Base-by-base conservation (phyloP, 1,140 invertebrate genomes). In the Plectrocnemia conspersa region DNA sequence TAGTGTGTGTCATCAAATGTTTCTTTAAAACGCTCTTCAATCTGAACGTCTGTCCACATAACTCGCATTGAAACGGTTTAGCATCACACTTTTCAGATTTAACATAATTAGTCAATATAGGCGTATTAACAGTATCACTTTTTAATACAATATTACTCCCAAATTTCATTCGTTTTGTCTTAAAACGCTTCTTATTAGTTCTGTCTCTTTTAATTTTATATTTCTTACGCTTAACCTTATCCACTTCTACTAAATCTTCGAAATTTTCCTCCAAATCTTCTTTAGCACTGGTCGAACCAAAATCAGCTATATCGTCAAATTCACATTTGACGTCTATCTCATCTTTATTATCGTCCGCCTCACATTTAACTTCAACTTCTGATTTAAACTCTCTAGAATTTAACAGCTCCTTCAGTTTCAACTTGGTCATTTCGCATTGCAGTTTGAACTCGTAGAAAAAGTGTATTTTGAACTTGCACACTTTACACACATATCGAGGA, bases 1-100 rank as follows among this genome's bases (percentile, higher is more conserved):
- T 47, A 0, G 76, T 78, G 63, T 81, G 82, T 7, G 67, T 73
- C n/a, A 73, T 68, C 18, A 81, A 66, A 62, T 84, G 82, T 38
- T 77, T 78, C 21, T 75, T 72, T 46, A 84, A 65, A 4, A 74
- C 66, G 33, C 64, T 65, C 2, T 68, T 65, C 52, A 78, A 78
- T 32, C 67, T 75, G 49, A 82, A 80, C 27, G 78, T 74, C 33
- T 79, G 74, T 1, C 78, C 70, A 56, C 83, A 81, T 13, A 59
- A 42, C 33, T 68, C 62, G 56, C 65, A 66, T 42, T 66, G 65
- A 41, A 56, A 61, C 18, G 46, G 23, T 52, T 55, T 40, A 13
- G 10, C 3, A 18, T 41, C n/a, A 41, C 18, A 41, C 22, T 41
- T 41, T 41, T 41, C 3, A 19, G 15, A 19, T 41, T 22, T 4